Evolutionary conservation across 2,888 invertebrate genomes (phyloP).

Genomic region (Stenoptilia bipunctidactyla): DNA sequence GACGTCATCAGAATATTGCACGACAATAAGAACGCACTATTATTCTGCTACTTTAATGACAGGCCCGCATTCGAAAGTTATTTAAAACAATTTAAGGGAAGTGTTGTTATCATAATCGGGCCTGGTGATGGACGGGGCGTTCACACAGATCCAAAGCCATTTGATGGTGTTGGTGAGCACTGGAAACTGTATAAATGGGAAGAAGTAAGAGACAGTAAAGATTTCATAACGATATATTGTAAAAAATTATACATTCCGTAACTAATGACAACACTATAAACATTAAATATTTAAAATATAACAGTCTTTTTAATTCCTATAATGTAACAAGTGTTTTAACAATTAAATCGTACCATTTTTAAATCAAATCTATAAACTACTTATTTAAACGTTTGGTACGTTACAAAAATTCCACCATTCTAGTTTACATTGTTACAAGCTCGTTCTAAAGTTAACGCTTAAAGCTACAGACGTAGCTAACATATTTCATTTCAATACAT

Average conservation of each 20-base stretch:
- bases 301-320: conserved; percentile 25
- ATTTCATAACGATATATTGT: conserved; percentile 75
- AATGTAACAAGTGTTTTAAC: conserved; percentile 2
- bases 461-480: no score
- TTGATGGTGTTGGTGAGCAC: conserved; percentile 63
- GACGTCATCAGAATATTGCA: conserved; percentile 45
- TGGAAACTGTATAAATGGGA: conserved; percentile 72
- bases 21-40: conserved; percentile 63
- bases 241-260: conserved; percentile 12
- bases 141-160: conserved; percentile 80
- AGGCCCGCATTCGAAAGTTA: conserved; percentile 77
- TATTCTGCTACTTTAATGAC: conserved; percentile 89
- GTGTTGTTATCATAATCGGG: conserved; percentile 80
- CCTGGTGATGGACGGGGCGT: conserved; percentile 74
- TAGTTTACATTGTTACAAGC: no score
- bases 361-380: conserved; percentile 4
- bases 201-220: conserved; percentile 73
- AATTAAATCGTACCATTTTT: no score
- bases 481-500: no score
- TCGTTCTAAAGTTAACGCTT: no score
- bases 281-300: conserved; percentile 10
- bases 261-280: background rate
- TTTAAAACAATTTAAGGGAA: conserved; percentile 73
- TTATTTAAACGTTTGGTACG: no score
- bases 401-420: no score